Conservation (phyloP, 2,113 vertebrate species). For the Apteryx owenii region DNA sequence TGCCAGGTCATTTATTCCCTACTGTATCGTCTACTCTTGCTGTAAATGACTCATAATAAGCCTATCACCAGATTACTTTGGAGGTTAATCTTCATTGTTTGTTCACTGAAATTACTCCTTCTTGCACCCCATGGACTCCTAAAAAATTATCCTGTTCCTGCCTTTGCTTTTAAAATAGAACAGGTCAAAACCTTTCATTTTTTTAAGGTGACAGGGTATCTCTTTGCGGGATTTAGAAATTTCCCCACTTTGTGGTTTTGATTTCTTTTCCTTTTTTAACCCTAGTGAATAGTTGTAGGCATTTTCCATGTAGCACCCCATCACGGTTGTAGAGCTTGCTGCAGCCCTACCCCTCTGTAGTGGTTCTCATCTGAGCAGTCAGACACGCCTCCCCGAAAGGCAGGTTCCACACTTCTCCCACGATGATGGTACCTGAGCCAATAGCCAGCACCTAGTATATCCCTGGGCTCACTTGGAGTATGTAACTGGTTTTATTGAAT, state of each 20-base stretch:
- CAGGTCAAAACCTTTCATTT: neutral
- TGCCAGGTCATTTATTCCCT: neutral
- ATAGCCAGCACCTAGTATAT: neutral
- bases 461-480: neutral
- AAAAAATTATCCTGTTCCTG: neutral
- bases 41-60: neutral
- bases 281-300: neutral
- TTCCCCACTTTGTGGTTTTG: neutral
- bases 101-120: neutral
- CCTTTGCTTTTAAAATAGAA: neutral
- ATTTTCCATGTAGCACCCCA: neutral
- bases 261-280: neutral
- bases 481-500: neutral
- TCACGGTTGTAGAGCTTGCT: neutral
- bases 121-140: neutral
- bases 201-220: neutral
- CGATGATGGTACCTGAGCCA: neutral
- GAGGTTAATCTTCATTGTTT: neutral
- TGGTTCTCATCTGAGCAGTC: neutral
- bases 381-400: neutral
- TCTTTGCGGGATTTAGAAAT: neutral
- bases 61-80: neutral
- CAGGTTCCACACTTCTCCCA: neutral
- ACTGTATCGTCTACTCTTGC: neutral
- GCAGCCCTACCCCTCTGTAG: neutral